A percentile compares a stretch with the other conserved stretches of the same genome.
phyloP scores from a whole-genome alignment of 2,888 invertebrate species.

The Drosophila dives region DNA sequence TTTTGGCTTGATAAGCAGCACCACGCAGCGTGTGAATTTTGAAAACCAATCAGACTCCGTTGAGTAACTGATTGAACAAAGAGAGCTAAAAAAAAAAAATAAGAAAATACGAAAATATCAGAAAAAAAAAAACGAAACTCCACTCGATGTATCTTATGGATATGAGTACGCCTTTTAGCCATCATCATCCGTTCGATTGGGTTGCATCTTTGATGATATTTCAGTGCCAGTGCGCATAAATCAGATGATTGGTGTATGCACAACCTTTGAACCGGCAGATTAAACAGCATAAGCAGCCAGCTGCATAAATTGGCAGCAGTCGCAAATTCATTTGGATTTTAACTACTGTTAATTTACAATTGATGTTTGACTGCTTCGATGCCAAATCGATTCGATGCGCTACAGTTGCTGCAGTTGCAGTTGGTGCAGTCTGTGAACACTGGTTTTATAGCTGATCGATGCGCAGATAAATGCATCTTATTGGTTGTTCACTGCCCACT shows the following conservation, averaged over 20 bases:
- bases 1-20: conserved; percentile 56
- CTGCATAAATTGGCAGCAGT: conserved; percentile 62
- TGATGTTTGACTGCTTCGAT: conserved; percentile 60
- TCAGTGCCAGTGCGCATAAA: conserved; percentile 31
- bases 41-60: conserved; percentile 61
- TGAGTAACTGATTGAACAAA: conserved; percentile 35
- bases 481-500: conserved; percentile 61
- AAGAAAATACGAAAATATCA: not conserved
- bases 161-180: conserved; percentile 22
- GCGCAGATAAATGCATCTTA: conserved; percentile 76
- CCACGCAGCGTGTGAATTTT: conserved; percentile 68
- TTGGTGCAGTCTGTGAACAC: conserved; percentile 21
- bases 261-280: conserved; percentile 56
- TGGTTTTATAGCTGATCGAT: conserved; percentile 64
- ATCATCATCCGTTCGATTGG: conserved; percentile 33
- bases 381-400: conserved; percentile 68
- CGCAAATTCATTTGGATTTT: conserved; percentile 65
- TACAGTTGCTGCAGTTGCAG: conserved; percentile 42
- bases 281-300: conserved; percentile 45
- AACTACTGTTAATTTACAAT: conserved; percentile 74
- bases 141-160: conserved; percentile 21
- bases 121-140: not conserved
- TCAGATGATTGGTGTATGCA: conserved; percentile 38
- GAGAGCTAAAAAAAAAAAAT: not conserved
- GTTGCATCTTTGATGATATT: conserved; percentile 35